These are phyloP conservation scores for Heterohyrax brucei DNA, from an alignment of 2,797 vertebrate species.

Conservation along the genomic window DNA sequence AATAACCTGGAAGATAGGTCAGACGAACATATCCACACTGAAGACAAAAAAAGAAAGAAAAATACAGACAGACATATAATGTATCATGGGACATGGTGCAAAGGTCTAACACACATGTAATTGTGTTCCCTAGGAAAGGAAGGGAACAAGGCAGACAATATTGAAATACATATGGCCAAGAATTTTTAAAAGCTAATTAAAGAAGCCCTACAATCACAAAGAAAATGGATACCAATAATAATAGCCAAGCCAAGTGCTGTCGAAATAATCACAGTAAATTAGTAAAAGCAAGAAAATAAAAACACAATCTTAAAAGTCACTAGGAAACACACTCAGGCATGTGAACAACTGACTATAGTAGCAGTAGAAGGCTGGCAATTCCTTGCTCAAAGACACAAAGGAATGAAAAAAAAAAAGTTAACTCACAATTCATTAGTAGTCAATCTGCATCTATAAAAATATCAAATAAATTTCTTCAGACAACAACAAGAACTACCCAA, in stretches of 20 bases:
- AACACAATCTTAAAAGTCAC: background rate
- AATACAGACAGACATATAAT: no score
- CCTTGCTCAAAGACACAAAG: background rate
- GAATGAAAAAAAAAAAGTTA: background rate
- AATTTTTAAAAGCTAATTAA: background rate
- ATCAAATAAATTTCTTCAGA: background rate
- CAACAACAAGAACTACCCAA: background rate
- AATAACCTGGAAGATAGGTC: no score
- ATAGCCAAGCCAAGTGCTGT: background rate
- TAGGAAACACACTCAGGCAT: background rate
- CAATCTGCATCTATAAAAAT: background rate
- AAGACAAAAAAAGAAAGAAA: background rate
- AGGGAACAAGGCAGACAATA: background rate
- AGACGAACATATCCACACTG: background rate
- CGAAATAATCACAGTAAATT: background rate
- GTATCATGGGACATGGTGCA: no score
- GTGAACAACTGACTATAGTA: background rate
- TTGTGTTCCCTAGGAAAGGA: background rate
- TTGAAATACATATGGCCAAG: background rate
- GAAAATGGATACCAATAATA: background rate
- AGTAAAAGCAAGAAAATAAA: background rate
- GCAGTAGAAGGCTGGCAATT: background rate
- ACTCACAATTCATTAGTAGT: background rate
- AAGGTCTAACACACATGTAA: no score
- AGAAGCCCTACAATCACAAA: background rate